These are phyloP conservation scores for Parauchenoglanis ngamensis DNA, from an alignment of 2,797 vertebrate species.

Conservation along the genomic window DNA sequence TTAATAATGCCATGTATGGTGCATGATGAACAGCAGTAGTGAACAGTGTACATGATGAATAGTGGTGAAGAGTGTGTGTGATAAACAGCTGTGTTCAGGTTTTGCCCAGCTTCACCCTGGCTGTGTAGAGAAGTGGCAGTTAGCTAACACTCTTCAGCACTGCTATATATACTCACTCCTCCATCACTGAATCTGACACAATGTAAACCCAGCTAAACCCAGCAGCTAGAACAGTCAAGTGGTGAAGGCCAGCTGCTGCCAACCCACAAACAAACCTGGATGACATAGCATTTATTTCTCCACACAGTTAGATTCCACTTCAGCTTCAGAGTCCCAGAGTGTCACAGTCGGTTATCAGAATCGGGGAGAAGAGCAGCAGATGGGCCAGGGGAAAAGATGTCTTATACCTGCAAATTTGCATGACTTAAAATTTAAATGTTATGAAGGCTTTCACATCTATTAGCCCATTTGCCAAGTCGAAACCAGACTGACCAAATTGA, in stretches of 20 bases:
- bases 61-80: neutral
- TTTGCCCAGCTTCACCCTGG: neutral
- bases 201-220: slow-evolving; percentile 39
- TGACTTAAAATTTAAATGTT: neutral
- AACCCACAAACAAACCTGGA: slow-evolving; percentile 46
- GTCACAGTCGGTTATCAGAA: neutral
- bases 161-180: slow-evolving; percentile 46
- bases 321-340: neutral
- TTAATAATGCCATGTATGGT: too few relatives aligned
- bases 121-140: slow-evolving; percentile 15
- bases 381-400: neutral
- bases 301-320: slow-evolving; percentile 9
- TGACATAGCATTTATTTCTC: neutral
- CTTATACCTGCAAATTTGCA: neutral
- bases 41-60: neutral
- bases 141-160: slow-evolving; percentile 41
- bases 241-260: slow-evolving; percentile 28
- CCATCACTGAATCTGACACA: slow-evolving; percentile 24
- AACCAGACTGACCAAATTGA: neutral
- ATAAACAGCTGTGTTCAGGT: neutral
- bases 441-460: neutral
- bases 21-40: neutral
- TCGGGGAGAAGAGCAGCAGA: neutral
- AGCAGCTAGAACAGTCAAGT: slow-evolving; percentile 46
- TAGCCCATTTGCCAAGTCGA: neutral